Base-by-base conservation (phyloP, 2,113 vertebrate species). In the Myotis yumanensis region DNA sequence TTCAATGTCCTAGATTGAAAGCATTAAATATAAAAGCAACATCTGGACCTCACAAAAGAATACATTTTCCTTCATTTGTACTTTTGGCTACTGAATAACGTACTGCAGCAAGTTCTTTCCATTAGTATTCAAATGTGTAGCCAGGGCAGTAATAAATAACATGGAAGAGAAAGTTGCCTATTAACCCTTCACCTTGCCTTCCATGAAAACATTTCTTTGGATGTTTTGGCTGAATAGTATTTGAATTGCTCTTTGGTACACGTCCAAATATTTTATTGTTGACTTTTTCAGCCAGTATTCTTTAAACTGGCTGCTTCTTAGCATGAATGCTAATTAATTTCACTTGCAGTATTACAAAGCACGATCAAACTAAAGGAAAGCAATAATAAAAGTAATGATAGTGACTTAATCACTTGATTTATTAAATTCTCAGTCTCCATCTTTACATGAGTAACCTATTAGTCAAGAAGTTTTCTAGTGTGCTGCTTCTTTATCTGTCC, bases 101-200 rank as follows among this genome's bases (percentile, higher is more conserved):
- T 91, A 71, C 16, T 76, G 51, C 54, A 92, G 93, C 57, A 92
- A 93, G 54, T 69, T 96, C 91, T 79, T 91, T 92, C 81, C 52
- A 79, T 94, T 92, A 95, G 76, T 76, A 96, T 94, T 96, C 89
- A 95, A 86, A 86, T 52, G 62, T 62, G 57, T 68, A 95, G 59
- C 59, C 80, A 64, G 46, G 54, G 66, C 86, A 95, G 48, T 87
- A 85, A 95, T 90, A 89, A 94, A 91, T 20, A 89, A 71, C 51
- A 64, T 7, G 37, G 64, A 69, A 93, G 73, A 93, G 48, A 83
- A 92, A 95, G 89, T 62, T 91, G 91, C 73, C 89, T 90, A 96
- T 95, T 97, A 97, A 92, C 95, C 89, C 95, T 95, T 96, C 84
- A 72, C 69, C 64, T 79, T 62, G 46, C 89, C 77, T 95, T 59